Conservation (phyloP, 2,888 invertebrate genomes). For the Margaritifera margaritifera region DNA sequence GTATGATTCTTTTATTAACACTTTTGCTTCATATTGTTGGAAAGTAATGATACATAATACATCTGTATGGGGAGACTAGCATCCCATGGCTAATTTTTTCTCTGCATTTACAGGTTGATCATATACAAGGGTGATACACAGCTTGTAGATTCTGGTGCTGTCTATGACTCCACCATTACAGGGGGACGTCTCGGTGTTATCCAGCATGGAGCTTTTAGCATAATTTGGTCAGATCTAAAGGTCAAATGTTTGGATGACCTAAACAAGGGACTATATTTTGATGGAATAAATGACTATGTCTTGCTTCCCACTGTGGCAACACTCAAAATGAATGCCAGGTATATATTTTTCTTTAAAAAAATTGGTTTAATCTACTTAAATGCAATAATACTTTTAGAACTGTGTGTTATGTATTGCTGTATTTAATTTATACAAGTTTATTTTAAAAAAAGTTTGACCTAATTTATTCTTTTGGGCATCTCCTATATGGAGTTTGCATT, state of each 20-base stretch:
- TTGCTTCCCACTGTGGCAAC: constrained; percentile 31
- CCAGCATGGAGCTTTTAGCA: constrained; percentile 48
- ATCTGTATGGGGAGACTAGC: too few species aligned
- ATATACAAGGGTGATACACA: constrained; percentile 42
- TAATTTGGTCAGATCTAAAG: constrained; percentile 55
- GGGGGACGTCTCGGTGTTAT: constrained; percentile 62
- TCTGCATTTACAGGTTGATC: constrained; percentile 32
- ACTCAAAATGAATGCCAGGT: constrained; percentile 50
- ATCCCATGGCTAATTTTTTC: background rate
- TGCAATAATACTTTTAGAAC: too few species aligned
- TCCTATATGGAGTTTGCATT: too few species aligned
- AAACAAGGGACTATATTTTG: constrained; percentile 56
- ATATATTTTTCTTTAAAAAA: background rate
- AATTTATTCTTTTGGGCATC: too few species aligned
- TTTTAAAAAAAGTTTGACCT: too few species aligned
- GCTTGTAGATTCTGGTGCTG: constrained; percentile 52
- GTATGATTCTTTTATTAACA: too few species aligned
- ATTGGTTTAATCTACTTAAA: too few species aligned
- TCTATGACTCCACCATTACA: constrained; percentile 55
- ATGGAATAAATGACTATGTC: constrained; percentile 55
- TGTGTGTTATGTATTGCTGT: too few species aligned
- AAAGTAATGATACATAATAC: too few species aligned
- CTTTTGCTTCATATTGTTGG: too few species aligned
- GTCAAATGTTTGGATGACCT: constrained; percentile 42
- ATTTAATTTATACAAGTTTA: too few species aligned